A percentile compares a stretch with the other conserved stretches of the same genome.
Evolutionary conservation across 2,797 vertebrate species (phyloP).

Genomic region (Pachyuromys duprasi): DNA sequence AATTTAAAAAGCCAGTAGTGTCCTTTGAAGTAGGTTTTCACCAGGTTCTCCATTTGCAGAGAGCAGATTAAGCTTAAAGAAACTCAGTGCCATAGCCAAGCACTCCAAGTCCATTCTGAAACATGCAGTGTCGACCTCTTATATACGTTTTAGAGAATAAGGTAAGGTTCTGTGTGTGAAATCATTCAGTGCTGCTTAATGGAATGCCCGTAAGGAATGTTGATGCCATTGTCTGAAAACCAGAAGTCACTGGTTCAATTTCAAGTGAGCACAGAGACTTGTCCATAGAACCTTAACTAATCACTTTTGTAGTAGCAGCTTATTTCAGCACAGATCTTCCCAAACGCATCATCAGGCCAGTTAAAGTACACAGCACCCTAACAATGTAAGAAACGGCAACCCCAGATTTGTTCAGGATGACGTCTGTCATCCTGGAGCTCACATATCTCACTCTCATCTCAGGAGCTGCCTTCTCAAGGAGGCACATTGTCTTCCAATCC

Average conservation of each 20-base stretch:
- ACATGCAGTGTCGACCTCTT: not conserved
- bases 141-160: conserved; percentile 33
- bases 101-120: not conserved
- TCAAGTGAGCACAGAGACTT: conserved; percentile 58
- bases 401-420: conserved; percentile 61
- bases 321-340: conserved; percentile 76
- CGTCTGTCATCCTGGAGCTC: conserved; percentile 34
- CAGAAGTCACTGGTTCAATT: conserved; percentile 32
- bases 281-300: conserved; percentile 69
- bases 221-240: conserved; percentile 67
- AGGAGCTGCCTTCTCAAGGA: conserved; percentile 65
- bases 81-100: not conserved
- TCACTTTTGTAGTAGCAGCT: conserved; percentile 67
- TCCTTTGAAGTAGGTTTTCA: not conserved
- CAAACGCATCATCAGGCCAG: conserved; percentile 53
- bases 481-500: conserved; percentile 43
- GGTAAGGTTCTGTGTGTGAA: conserved; percentile 42
- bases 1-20: not conserved
- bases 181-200: conserved; percentile 51
- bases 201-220: conserved; percentile 54
- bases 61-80: not conserved
- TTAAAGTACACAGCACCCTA: conserved; percentile 66
- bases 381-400: conserved; percentile 66
- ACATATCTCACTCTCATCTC: conserved; percentile 48
- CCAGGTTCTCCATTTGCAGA: not conserved